These are phyloP conservation scores for Caenorhabditis briggsae DNA, from an alignment of 1,140 invertebrate species.

Conservation along the genomic window DNA sequence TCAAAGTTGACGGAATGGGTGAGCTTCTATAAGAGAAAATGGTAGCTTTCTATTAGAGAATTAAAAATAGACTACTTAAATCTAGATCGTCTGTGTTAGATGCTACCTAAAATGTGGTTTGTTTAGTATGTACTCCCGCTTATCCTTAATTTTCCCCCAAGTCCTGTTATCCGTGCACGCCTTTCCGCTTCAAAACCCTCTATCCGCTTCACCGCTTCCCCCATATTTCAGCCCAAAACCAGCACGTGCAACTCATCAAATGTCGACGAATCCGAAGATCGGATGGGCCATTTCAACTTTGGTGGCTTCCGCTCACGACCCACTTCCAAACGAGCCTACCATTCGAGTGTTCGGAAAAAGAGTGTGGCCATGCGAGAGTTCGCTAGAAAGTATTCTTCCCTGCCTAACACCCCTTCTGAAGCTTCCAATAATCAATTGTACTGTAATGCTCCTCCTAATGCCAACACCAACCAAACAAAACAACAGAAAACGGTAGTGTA, in stretches of 20 bases:
- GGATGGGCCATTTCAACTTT: constrained; percentile 31
- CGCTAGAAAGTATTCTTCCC: not conserved
- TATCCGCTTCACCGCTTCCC: no score
- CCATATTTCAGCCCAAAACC: not conserved
- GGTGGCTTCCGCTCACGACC: not conserved
- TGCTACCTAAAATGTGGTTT: no score
- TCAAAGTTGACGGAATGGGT: no score
- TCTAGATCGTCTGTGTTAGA: no score
- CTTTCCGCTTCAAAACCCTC: no score
- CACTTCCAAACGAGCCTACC: not conserved
- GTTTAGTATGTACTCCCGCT: no score
- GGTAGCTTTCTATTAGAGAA: no score
- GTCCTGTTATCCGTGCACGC: no score
- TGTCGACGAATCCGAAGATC: not conserved
- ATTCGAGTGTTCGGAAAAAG: constrained; percentile 5
- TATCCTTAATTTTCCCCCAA: no score
- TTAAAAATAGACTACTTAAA: no score
- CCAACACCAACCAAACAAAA: not conserved
- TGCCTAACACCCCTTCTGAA: constrained; percentile 4
- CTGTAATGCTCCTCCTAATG: not conserved
- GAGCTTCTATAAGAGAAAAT: no score
- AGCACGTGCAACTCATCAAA: not conserved
- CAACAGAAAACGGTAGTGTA: not conserved
- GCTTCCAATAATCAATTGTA: not conserved
- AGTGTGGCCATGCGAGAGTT: not conserved